These are phyloP conservation scores for Nasonia giraulti DNA, from an alignment of 1,140 invertebrate genomes.

Conservation along the genomic window DNA sequence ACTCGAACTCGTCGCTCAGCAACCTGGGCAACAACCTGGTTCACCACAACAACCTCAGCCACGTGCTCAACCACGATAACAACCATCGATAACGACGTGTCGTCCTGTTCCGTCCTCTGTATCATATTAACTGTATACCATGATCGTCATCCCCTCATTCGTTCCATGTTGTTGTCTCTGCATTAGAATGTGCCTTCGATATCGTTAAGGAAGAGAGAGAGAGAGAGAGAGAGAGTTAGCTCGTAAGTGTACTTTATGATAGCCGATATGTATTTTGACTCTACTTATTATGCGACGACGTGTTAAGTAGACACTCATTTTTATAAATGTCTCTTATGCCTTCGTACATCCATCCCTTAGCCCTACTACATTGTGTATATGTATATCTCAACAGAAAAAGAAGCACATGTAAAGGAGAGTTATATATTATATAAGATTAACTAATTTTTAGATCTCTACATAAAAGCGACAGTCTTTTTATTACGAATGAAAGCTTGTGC, in stretches of 20 bases:
- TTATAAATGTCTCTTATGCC: background rate
- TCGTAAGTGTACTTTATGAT: background rate
- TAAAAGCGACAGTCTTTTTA: background rate
- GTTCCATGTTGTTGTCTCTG: background rate
- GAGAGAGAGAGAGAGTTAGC: background rate
- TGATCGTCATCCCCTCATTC: background rate
- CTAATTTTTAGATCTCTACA: background rate
- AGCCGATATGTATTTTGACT: background rate
- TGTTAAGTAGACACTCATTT: background rate
- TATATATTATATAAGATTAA: background rate
- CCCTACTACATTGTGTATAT: background rate
- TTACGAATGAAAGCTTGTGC: background rate
- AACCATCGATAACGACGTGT: constrained; percentile 24
- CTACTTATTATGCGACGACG: background rate
- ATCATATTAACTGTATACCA: background rate
- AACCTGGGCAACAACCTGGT: constrained; percentile 13
- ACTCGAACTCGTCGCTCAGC: background rate
- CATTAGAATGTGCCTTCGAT: background rate
- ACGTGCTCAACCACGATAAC: constrained; percentile 7
- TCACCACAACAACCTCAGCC: constrained; percentile 26
- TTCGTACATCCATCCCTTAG: background rate
- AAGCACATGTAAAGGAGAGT: too few relatives aligned
- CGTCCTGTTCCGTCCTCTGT: background rate
- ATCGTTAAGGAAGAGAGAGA: background rate
- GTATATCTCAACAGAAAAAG: background rate